phyloP scores from a whole-genome alignment of 2,113 vertebrate genomes.

The Corythaixoides concolor region DNA sequence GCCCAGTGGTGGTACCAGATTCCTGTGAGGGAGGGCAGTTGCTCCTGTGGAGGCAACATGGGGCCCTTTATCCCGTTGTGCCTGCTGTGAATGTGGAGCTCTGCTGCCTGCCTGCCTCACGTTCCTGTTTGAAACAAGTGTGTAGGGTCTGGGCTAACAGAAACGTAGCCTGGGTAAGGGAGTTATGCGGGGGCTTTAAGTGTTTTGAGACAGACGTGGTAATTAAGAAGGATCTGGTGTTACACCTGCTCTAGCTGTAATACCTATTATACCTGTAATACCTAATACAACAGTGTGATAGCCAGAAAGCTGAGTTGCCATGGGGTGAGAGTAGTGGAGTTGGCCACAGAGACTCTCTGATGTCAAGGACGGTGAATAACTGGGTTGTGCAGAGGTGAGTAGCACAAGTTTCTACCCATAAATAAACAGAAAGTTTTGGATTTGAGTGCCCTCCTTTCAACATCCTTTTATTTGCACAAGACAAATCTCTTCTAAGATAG shows the following conservation, averaged over 20 bases:
- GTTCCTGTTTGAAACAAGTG: accelerated
- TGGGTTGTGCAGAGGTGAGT: neutral
- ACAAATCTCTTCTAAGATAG: neutral
- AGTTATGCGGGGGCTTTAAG: neutral
- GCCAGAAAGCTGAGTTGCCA: neutral
- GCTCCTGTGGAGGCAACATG: accelerated
- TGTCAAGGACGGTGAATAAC: neutral
- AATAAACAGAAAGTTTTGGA: neutral
- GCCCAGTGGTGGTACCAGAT: neutral
- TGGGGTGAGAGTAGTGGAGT: neutral
- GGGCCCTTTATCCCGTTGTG: neutral
- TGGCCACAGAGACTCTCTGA: accelerated
- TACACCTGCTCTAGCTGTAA: neutral
- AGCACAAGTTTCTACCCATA: neutral
- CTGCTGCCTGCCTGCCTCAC: accelerated
- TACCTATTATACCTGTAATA: neutral
- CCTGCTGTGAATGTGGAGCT: neutral
- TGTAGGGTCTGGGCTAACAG: neutral
- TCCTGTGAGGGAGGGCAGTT: neutral
- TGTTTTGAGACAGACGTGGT: neutral
- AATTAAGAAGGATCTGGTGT: neutral
- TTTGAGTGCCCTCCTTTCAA: neutral
- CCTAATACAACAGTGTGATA: accelerated
- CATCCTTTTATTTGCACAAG: neutral
- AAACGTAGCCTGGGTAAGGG: too few relatives aligned